Percentiles rank a stretch among this genome's conserved stretches.
Conservation (phyloP, 2,888 invertebrate genomes). For the Hirtodrosophila histrioides region DNA sequence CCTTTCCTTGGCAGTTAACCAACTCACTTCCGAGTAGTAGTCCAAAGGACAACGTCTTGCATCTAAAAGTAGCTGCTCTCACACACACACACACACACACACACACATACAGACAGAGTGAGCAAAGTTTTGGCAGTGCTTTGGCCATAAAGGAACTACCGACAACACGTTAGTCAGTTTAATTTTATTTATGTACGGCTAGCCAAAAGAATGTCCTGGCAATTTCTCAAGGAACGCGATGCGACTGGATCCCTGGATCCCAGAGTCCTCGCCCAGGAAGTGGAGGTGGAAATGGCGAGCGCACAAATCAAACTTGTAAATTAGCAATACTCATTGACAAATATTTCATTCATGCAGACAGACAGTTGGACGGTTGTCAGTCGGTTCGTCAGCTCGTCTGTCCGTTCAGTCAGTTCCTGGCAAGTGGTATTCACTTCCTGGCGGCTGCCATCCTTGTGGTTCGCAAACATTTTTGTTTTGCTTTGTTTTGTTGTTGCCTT, state of each 20-base stretch:
- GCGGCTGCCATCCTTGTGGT: conserved; percentile 37
- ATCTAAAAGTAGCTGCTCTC: conserved; percentile 26
- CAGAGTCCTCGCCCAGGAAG: conserved; percentile 28
- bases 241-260: background rate
- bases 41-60: conserved; percentile 25
- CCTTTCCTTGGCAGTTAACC: conserved; percentile 4
- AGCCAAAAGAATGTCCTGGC: conserved; percentile 70
- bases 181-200: conserved; percentile 75
- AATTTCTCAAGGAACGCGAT: conserved; percentile 59
- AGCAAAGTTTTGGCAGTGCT: conserved; percentile 13
- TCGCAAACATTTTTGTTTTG: conserved; percentile 49
- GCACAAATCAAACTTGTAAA: conserved; percentile 81
- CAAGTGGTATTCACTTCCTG: conserved; percentile 44
- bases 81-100: conserved; percentile 6
- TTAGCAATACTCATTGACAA: conserved; percentile 81
- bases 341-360: conserved; percentile 72
- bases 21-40: conserved; percentile 1
- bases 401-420: background rate
- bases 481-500: conserved; percentile 20
- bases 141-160: conserved; percentile 12
- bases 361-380: conserved; percentile 29
- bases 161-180: conserved; percentile 42
- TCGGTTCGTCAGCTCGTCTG: conserved; percentile 5
- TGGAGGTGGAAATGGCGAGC: conserved; percentile 28
- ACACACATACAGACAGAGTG: background rate